Base-by-base conservation (phyloP, 2,797 vertebrate genomes). In the Loriculus beryllinus region DNA sequence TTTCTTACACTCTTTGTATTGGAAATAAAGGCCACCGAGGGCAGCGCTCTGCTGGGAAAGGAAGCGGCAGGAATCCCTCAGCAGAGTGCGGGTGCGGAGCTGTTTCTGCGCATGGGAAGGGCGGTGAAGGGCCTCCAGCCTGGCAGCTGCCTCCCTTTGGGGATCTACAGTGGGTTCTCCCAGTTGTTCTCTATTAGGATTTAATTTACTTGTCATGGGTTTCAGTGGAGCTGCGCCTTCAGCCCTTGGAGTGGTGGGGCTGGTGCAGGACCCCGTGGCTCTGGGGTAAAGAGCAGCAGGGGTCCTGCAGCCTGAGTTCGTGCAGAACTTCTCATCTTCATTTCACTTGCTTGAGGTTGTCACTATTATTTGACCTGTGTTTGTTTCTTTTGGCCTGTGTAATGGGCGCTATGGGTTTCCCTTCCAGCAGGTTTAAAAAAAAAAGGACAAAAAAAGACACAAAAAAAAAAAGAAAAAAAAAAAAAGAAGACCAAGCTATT, bases 281-380 rank as follows among this genome's bases (percentile, higher is more conserved):
- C 56, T 16, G 56, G 33, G 56, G 10, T 25, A 33, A 57, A 35
- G 33, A 57, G 33, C 56, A 57, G 10, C 33, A 25, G 56, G 56
- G 56, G 10, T 35, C 88, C 91, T 16, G 69, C 80, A 14, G 85
- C 82, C 90, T 40, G 82, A 19, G 75, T 17, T 78, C 52, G 16
- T 70, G 29, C 84, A 6, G 14, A 82, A 35, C 79, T 87, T 70
- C 4, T 43, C 94, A 92, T 90, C 93, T 91, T 76, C 95, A 93
- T 95, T 95, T 93, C 94, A 93, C 90, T 91, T 94, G 92, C 92
- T 89, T 84, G 92, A 93, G 83, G 76, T 95, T 88, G 92, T 96
- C 95, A 92, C 93, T 87, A 51, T 93, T 26, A 96, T 74, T 93
- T 92, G 92, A 92, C 37, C 93, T 64, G 82, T 93, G 92, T 95